These are phyloP conservation scores for Panagrolaimus sp. DNA, from an alignment of 1,140 invertebrate species.

Conservation along the genomic window DNA sequence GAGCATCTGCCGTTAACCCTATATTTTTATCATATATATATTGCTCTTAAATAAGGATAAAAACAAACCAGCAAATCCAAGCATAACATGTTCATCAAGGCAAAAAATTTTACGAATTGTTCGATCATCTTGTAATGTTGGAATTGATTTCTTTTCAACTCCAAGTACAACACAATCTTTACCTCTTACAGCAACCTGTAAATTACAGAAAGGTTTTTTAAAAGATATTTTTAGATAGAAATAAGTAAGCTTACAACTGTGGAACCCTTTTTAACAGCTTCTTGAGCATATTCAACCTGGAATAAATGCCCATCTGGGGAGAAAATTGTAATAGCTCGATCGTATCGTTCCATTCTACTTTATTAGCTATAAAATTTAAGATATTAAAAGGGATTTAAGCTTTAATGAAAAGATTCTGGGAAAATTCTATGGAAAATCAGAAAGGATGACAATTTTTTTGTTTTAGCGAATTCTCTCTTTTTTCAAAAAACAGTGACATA, in stretches of 20 bases:
- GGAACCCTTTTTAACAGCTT: constrained; percentile 97
- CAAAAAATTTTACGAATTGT: constrained; percentile 97
- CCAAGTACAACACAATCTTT: constrained; percentile 90
- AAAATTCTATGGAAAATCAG: too few species aligned
- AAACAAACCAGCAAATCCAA: constrained; percentile 92
- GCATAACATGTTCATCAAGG: constrained; percentile 97
- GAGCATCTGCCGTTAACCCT: constrained; percentile 91
- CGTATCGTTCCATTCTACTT: constrained; percentile 13
- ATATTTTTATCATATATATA: constrained; percentile 40
- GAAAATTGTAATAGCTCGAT: constrained; percentile 65
- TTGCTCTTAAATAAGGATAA: background rate
- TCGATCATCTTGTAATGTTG: constrained; percentile 95
- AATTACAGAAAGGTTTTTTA: constrained; percentile 11
- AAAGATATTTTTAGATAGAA: background rate
- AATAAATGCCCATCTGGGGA: constrained; percentile 98
- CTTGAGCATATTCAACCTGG: constrained; percentile 99
- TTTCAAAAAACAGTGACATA: too few species aligned
- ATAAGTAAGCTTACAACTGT: constrained; percentile 90
- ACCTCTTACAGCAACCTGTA: constrained; percentile 89
- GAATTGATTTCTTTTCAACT: constrained; percentile 98
- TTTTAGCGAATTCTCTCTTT: too few species aligned
- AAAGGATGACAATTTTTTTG: too few species aligned
- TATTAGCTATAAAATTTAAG: too few species aligned
- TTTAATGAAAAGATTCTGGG: too few species aligned
- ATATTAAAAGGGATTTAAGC: too few species aligned